Conservation (phyloP, 2,797 vertebrate genomes). For the Serranus cabrilla region DNA sequence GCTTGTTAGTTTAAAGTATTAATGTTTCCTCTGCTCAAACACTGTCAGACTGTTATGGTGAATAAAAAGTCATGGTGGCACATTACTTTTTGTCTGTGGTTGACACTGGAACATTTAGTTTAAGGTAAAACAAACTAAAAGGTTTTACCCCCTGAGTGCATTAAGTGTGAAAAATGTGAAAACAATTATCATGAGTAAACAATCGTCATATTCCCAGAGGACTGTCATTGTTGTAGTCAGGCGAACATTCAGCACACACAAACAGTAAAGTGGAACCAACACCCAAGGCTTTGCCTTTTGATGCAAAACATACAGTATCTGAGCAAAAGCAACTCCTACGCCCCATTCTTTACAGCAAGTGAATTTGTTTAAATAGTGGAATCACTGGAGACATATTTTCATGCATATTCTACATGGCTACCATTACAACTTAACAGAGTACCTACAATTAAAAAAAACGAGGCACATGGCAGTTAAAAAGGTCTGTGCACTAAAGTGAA, state of each 20-base stretch:
- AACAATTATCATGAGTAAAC: slow-evolving; percentile 61
- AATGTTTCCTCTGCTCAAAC: slow-evolving; percentile 3
- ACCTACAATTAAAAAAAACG: not conserved
- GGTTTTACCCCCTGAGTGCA: slow-evolving; percentile 13
- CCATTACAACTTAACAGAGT: not conserved
- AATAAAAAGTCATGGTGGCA: slow-evolving; percentile 3
- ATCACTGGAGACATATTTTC: slow-evolving; percentile 8
- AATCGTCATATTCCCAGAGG: slow-evolving; percentile 40
- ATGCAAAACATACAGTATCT: not conserved
- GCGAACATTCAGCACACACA: slow-evolving; percentile 29
- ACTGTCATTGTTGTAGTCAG: slow-evolving; percentile 41
- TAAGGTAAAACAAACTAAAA: slow-evolving; percentile 32
- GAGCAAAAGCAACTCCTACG: slow-evolving; percentile 3
- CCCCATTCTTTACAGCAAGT: not conserved
- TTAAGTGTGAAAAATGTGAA: slow-evolving; percentile 34
- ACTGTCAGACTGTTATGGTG: not conserved
- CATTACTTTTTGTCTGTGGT: not conserved
- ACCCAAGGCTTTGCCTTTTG: slow-evolving; percentile 10
- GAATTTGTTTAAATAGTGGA: slow-evolving; percentile 6
- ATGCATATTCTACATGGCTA: slow-evolving; percentile 17
- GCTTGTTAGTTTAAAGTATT: slow-evolving; percentile 9
- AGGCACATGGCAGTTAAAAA: not conserved
- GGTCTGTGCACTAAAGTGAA: slow-evolving; percentile 1
- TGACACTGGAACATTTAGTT: not conserved
- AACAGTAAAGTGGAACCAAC: slow-evolving; percentile 36